These are phyloP conservation scores for Myrmecobius fasciatus DNA, from an alignment of 2,113 vertebrate species.

Conservation along the genomic window DNA sequence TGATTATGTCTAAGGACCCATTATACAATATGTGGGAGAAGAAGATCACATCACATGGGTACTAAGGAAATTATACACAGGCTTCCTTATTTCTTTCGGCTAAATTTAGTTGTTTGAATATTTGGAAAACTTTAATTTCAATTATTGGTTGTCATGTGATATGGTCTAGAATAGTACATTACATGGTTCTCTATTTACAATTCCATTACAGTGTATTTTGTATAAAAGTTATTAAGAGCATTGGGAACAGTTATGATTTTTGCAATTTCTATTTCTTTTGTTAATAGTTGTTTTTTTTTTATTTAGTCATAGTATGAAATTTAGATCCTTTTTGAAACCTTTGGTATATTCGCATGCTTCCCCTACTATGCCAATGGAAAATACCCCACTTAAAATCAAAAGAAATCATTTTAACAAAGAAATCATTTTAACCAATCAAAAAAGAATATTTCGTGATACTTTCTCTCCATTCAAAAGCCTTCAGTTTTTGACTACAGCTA, in stretches of 20 bases:
- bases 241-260: background rate
- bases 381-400: slow-evolving; percentile 42
- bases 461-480: background rate
- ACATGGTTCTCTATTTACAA: slow-evolving; percentile 24
- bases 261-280: slow-evolving; percentile 23
- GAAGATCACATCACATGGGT: slow-evolving; percentile 38
- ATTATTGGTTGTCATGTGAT: background rate
- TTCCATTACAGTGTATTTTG: slow-evolving; percentile 7
- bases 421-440: slow-evolving; percentile 27
- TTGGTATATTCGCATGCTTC: background rate
- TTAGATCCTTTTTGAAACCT: slow-evolving; percentile 32
- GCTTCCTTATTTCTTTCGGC: slow-evolving; percentile 52
- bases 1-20: slow-evolving; percentile 88
- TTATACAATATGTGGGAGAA: slow-evolving; percentile 1
- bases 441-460: slow-evolving; percentile 44
- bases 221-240: slow-evolving; percentile 21
- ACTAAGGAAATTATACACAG: slow-evolving; percentile 51
- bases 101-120: slow-evolving; percentile 47
- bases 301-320: slow-evolving; percentile 22
- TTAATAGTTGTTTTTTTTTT: slow-evolving; percentile 30
- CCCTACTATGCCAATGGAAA: background rate
- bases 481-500: slow-evolving; percentile 20
- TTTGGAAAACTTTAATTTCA: slow-evolving; percentile 49
- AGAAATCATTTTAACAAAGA: slow-evolving; percentile 32
- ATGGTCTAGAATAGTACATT: background rate